Evolutionary conservation across 2,797 vertebrate genomes (phyloP).

Genomic region (Gymnothorax reevesii): DNA sequence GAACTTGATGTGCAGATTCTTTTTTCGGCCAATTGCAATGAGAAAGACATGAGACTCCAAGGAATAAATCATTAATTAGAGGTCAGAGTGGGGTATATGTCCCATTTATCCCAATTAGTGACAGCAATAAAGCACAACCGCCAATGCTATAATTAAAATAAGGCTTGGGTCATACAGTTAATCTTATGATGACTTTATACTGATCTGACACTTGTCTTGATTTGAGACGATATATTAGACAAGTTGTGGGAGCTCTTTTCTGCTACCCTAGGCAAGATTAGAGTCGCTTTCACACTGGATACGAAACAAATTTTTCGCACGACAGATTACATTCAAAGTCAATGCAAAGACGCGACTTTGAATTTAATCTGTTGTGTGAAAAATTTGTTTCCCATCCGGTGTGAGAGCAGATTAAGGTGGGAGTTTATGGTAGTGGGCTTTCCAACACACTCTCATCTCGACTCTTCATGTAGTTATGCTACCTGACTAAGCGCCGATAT

Average conservation of each 20-base stretch:
- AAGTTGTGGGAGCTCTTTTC: constrained; percentile 35
- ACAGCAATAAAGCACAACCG: constrained; percentile 44
- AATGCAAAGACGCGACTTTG: too few relatives aligned
- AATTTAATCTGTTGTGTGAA: too few relatives aligned
- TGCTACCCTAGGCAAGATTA: background rate
- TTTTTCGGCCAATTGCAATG: constrained; percentile 46
- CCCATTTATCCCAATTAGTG: constrained; percentile 60
- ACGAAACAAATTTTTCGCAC: background rate
- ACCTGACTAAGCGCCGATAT: too few relatives aligned
- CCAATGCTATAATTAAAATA: constrained; percentile 30
- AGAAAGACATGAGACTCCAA: constrained; percentile 32
- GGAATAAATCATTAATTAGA: constrained; percentile 46
- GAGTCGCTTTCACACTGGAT: background rate
- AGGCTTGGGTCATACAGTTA: constrained; percentile 46
- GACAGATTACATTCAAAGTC: too few relatives aligned
- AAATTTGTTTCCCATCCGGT: too few relatives aligned
- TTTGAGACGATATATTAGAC: constrained; percentile 56
- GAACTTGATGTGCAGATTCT: background rate
- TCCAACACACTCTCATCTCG: too few relatives aligned
- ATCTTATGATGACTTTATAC: constrained; percentile 55
- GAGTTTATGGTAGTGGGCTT: too few relatives aligned
- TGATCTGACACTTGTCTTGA: constrained; percentile 56
- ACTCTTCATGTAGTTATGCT: too few relatives aligned
- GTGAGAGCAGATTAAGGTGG: too few relatives aligned
- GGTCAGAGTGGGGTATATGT: constrained; percentile 49